phyloP scores from a whole-genome alignment of 2,888 invertebrate species.

The Chloroclystis v-ata region DNA sequence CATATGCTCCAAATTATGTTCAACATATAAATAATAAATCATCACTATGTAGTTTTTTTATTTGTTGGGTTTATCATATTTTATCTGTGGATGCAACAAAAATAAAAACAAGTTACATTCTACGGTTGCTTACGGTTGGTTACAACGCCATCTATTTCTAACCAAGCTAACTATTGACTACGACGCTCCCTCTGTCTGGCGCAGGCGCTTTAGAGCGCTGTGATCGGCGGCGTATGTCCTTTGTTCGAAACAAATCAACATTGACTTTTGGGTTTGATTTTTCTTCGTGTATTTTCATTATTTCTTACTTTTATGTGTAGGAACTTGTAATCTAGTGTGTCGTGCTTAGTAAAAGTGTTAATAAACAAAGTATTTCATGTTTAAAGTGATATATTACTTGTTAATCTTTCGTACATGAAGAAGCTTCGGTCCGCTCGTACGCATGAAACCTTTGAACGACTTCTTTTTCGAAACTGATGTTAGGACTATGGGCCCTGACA shows the following conservation, averaged over 20 bases:
- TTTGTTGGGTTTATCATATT: neutral
- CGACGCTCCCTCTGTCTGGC: conserved; percentile 69
- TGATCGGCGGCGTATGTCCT: conserved; percentile 75
- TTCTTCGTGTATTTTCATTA: conserved; percentile 52
- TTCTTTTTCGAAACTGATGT: conserved; percentile 84
- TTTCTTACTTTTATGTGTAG: conserved; percentile 47
- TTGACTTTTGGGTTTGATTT: conserved; percentile 63
- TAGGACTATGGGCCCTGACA: conserved; percentile 89
- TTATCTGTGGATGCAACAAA: conserved; percentile 5
- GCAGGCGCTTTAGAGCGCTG: conserved; percentile 76
- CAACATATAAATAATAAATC: too few species aligned
- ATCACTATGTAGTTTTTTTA: too few species aligned
- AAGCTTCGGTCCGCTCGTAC: conserved; percentile 70
- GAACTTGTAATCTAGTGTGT: conserved; percentile 50
- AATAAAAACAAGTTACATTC: conserved; percentile 27
- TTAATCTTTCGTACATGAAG: conserved; percentile 63
- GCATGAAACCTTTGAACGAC: conserved; percentile 84
- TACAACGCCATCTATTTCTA: conserved; percentile 63
- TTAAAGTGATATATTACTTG: conserved; percentile 46
- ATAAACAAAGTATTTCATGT: conserved; percentile 40
- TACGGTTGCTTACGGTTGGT: conserved; percentile 27
- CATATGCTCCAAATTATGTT: too few species aligned
- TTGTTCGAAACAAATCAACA: conserved; percentile 78
- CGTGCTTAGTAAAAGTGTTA: conserved; percentile 20
- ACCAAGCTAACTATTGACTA: conserved; percentile 21